These are phyloP conservation scores for Pantala flavescens DNA, from an alignment of 1,140 invertebrate genomes.

Conservation along the genomic window DNA sequence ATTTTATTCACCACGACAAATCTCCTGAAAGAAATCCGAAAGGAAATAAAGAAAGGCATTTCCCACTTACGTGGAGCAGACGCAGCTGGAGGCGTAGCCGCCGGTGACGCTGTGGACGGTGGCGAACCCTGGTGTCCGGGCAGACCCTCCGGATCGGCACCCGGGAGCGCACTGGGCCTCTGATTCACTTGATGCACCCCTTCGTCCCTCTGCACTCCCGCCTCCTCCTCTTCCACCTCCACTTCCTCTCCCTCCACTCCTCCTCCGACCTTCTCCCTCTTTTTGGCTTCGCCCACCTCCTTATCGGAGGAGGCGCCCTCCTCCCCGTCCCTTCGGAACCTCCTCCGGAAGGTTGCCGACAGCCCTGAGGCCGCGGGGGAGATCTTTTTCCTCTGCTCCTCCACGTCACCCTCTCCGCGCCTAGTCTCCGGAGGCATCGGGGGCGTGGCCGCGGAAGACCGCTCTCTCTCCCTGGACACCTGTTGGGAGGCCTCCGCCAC, in stretches of 20 bases:
- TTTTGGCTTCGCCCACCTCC: neutral
- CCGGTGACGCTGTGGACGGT: neutral
- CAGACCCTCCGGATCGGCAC: neutral
- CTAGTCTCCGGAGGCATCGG: neutral
- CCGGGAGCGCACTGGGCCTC: neutral
- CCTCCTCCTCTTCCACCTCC: neutral
- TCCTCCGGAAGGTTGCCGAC: neutral
- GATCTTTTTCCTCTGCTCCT: neutral
- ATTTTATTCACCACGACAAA: too few species aligned
- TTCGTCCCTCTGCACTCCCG: neutral
- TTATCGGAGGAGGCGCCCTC: neutral
- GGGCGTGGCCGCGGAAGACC: neutral
- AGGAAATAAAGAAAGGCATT: neutral
- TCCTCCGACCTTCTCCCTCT: neutral
- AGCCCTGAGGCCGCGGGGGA: neutral
- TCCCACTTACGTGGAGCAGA: neutral
- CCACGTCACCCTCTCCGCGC: neutral
- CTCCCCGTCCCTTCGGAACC: neutral
- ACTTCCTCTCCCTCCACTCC: neutral
- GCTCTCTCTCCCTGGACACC: neutral
- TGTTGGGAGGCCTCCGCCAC: neutral
- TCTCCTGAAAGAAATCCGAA: too few species aligned
- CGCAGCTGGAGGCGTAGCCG: neutral
- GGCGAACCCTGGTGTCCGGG: neutral
- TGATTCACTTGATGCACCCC: neutral